These are phyloP conservation scores for Chelmon rostratus DNA, from an alignment of 2,797 vertebrate genomes.

Conservation along the genomic window DNA sequence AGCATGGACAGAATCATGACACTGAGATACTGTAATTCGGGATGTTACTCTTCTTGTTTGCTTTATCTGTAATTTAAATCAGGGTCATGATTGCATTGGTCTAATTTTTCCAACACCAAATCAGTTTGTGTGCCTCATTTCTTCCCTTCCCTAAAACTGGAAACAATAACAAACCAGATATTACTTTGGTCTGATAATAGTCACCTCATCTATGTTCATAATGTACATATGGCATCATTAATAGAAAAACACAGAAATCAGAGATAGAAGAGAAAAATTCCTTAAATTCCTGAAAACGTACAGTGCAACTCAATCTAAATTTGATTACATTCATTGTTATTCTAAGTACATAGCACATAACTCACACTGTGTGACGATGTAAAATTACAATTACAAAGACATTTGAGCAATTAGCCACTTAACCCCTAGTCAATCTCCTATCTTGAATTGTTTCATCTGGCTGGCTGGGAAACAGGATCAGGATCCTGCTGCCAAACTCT, in stretches of 20 bases:
- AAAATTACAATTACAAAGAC: slow-evolving; percentile 59
- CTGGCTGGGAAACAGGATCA: slow-evolving; percentile 11
- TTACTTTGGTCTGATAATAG: background rate
- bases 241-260: background rate
- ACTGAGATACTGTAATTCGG: background rate
- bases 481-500: background rate
- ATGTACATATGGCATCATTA: background rate
- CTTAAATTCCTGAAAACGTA: too few species aligned
- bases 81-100: too few species aligned
- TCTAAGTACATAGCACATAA: slow-evolving; percentile 36
- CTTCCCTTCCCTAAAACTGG: background rate
- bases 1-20: background rate
- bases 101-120: background rate
- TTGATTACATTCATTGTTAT: slow-evolving; percentile 49
- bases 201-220: background rate
- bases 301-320: slow-evolving; percentile 18
- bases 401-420: slow-evolving; percentile 59
- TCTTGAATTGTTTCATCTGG: slow-evolving; percentile 3
- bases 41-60: too few species aligned
- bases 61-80: too few species aligned
- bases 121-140: background rate
- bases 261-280: too few species aligned
- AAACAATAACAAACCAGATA: background rate
- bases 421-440: slow-evolving; percentile 46
- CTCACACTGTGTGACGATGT: slow-evolving; percentile 50